Evolutionary conservation across 1,140 invertebrate genomes (phyloP), one percentile per base, ranked within the genome.

Genomic region (Plutomurus gul): DNA sequence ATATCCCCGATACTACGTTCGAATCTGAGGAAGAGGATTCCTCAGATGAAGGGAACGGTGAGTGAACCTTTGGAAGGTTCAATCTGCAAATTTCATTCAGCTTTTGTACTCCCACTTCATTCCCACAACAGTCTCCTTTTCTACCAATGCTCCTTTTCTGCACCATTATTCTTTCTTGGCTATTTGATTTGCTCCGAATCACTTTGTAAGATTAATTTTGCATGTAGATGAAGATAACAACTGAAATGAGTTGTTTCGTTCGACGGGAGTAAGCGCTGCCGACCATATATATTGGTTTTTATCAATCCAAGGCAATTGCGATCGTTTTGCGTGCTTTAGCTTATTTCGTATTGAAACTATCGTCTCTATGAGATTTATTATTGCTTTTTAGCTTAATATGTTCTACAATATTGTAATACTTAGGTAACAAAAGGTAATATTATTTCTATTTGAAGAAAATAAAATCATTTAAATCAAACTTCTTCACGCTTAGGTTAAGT

Each of bases 1-100:
- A 98, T 87, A 98, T 99, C 85, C 97, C 97, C 43, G 96, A 99
- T 87, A 97, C 98, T 86, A 98, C 96, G 3, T 99, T 99, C 88
- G 96, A 99, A 85, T 96, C 95, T n/a, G 96, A 98, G 86, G 96
- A 94, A 51, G 95, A 96, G 13, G 95, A 97, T 39, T 94, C 95
- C 51, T 94, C 94, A 60, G 94, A 95, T 27, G 95, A 96, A 81
- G 93, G 95, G 13, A 84, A 81, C 46, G 84, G 84, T 84, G 56
- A 65, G 56, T 65, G 49, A 56, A 65, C 36, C 11, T 16, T 16
- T 33, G 20, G 25, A 13, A 30, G 56, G 10, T 65, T 65, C 30
- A 36, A 16, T 65, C 56, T 13, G 39, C n/a, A n/a, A 65, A n/a
- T 33, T 13, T 11, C 56, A 13, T 30, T n/a, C 56, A n/a, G 56